Evolutionary conservation across 2,797 vertebrate species (phyloP), one percentile per base, ranked within the genome.

Genomic region (Calcarius lapponicus): DNA sequence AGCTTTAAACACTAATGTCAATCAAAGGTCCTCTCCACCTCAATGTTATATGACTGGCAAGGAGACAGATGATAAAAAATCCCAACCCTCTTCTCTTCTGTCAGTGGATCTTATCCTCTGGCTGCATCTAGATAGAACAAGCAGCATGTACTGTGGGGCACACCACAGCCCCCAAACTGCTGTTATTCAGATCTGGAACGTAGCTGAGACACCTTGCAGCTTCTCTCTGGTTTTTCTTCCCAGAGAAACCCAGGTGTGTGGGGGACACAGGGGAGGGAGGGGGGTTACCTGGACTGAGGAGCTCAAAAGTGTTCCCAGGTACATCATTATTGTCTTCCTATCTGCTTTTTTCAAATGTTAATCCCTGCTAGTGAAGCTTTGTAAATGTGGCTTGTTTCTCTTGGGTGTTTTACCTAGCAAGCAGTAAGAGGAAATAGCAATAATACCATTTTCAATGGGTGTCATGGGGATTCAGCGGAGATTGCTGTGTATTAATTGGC

Each of bases 1-100:
- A 86, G 45, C 56, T 91, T 88, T 91, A 79, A 91, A 92, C 69
- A 76, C 61, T 78, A 89, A 88, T 5, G 91, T 88, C 95, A 94
- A 86, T 95, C 95, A 95, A 79, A 93, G 24, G 76, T 84, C 90
- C 64, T 94, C 95, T 92, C 94, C 95, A 92, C 91, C 90, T 96
- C 94, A 84, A 86, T 54, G 82, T 84, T 97, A 54, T 61, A 62
- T 92, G 92, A 94, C 94, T 90, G 92, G 76, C 4, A 17, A 88
- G 64, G 87, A 96, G 94, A 76, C 48, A 74, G 87, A 82, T 91
- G 69, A 95, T 90, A 92, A 90, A 94, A 96, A 95, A 96, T 86
- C 85, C 67, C 90, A 92, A 54, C 92, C 91, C 91, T 93, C 90
- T 60, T 73, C 91, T 73, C 94, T 76, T 92, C 91, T 82, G 56